phyloP scores from a whole-genome alignment of 2,797 vertebrate genomes.

The Remorina albescens region DNA sequence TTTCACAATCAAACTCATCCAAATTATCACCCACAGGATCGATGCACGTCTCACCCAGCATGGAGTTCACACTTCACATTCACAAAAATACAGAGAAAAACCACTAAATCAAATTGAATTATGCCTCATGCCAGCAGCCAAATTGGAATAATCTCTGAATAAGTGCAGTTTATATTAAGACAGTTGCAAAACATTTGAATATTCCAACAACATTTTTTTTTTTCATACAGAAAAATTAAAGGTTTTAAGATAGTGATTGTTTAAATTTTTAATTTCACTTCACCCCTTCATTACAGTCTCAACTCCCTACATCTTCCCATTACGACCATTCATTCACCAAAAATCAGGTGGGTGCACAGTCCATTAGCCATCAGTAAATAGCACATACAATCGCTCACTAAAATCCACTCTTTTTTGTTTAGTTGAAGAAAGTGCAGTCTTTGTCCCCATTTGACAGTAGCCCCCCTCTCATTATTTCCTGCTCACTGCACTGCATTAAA shows the following conservation, averaged over 20 bases:
- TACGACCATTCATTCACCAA: neutral
- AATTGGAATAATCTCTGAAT: neutral
- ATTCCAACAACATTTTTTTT: neutral
- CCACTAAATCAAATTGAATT: neutral
- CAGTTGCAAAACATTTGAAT: neutral
- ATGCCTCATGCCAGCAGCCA: neutral
- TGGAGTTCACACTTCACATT: neutral
- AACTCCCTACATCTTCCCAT: conserved; percentile 11
- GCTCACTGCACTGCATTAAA: conserved; percentile 30
- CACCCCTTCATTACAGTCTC: conserved; percentile 4
- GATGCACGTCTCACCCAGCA: neutral
- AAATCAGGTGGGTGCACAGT: conserved; percentile 12
- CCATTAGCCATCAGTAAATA: conserved; percentile 23
- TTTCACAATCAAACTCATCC: neutral
- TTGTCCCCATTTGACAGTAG: conserved; percentile 15
- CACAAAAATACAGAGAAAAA: neutral
- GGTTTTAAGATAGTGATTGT: neutral
- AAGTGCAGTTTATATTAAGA: neutral
- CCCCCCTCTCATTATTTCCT: conserved; percentile 39
- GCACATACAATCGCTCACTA: neutral
- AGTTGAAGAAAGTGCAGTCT: conserved; percentile 22
- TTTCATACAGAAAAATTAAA: neutral
- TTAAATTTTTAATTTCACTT: neutral
- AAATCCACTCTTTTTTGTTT: neutral
- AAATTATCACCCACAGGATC: neutral